Conservation (phyloP, 2,888 invertebrate species). For the Amiota communis region DNA sequence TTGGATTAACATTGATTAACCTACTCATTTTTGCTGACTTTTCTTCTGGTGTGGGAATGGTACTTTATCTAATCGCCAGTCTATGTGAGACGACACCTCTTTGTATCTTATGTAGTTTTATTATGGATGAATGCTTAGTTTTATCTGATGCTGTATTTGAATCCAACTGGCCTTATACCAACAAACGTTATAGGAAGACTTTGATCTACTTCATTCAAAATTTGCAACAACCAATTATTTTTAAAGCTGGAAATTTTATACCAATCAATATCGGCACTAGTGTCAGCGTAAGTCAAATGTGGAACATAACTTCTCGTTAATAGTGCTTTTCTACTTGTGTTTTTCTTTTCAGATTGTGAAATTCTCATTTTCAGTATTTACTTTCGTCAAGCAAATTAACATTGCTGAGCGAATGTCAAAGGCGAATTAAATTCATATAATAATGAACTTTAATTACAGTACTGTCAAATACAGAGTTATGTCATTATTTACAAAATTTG, state of each 20-base stretch:
- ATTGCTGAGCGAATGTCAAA: conserved; percentile 32
- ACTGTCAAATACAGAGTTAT: too few relatives aligned
- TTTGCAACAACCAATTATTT: conserved; percentile 41
- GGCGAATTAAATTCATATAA: too few relatives aligned
- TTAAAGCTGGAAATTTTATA: conserved; percentile 46
- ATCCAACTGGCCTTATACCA: conserved; percentile 41
- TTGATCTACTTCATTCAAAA: conserved; percentile 44
- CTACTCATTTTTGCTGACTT: conserved; percentile 39
- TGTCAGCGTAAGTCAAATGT: conserved; percentile 41
- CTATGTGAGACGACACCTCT: conserved; percentile 43
- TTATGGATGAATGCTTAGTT: conserved; percentile 43
- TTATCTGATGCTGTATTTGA: conserved; percentile 45
- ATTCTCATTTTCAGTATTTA: conserved; percentile 50
- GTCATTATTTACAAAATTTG: too few relatives aligned
- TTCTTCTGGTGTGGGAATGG: conserved; percentile 37
- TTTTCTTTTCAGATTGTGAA: conserved; percentile 43
- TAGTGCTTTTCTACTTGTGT: too few relatives aligned
- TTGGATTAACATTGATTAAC: conserved; percentile 44
- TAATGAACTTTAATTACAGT: too few relatives aligned
- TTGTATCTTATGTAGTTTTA: conserved; percentile 43
- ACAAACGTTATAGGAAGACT: conserved; percentile 40
- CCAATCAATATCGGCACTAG: conserved; percentile 46
- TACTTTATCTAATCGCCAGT: conserved; percentile 36
- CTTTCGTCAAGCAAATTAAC: conserved; percentile 47
- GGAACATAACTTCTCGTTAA: not conserved